Base-by-base conservation (phyloP, 2,113 vertebrate species). In the Scartelaos histophorus region DNA sequence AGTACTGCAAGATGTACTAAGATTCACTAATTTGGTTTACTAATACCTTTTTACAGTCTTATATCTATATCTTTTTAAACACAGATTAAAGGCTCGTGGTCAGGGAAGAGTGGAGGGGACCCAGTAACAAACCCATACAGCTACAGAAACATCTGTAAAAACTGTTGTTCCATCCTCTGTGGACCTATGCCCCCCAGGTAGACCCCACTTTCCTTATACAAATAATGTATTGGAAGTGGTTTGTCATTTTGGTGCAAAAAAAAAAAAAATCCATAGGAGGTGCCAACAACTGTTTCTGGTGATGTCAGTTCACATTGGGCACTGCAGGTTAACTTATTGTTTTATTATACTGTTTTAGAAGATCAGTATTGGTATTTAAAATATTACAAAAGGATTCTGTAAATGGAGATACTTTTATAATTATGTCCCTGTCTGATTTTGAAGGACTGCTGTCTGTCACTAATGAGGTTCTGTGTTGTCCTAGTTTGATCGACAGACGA, bases 41-140 rank as follows among this genome's bases (percentile, higher is more conserved):
- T 43, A 9, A 43, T 43, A 43, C 7, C 7, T 9, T 43, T 43
- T 43, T 38, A 38, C 2, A 38, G 4, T 29, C 7, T 5, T 38
- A 38, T 10, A 43, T 43, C 9, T 11, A 43, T 43, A 43, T 43
- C n/a, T n/a, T n/a, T n/a, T n/a, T n/a, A n/a, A n/a, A 11, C 9
- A 0, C 89, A 99, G 97, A 97, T 98, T 87, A 99, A 99, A 94
- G 97, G 96, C 38, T 96, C 96, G 1, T 99, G 96, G 97, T 97
- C 97, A 24, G 96, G 89, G 70, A 99, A 95, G 90, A 94, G 94
- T 80, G 95, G 95, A 15, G 92, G 92, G 0, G 95, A 97, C 84
- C 91, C 89, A 13, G 94, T 93, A 60, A 90, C 93, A 79, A 99
- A 99, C 81, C 97, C 97, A 22, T 98, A 96, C 94, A 99, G 95